Evolutionary conservation across 2,888 invertebrate species (phyloP), one percentile per base, ranked within the genome.

Genomic region (Margaritifera margaritifera): DNA sequence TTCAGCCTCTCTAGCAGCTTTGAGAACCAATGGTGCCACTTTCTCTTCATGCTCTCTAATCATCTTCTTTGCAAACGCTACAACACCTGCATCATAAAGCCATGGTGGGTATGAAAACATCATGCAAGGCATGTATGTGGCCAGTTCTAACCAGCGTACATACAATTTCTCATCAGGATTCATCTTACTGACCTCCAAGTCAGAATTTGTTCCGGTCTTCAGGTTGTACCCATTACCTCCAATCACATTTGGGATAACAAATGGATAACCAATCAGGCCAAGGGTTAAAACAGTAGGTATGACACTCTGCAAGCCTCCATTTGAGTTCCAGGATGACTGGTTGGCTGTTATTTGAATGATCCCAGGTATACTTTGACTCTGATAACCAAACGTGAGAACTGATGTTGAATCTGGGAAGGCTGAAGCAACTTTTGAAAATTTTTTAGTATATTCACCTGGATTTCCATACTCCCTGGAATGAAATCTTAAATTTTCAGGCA

Each of bases 161-260:
- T 93, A 94, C n/a, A 91, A 83, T 71, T 91, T 90, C 55, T 82
- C 74, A 42, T 86, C 85, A 20, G 90, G 90, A 42, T 68, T 69
- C 8, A 58, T 56, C 6, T 52, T n/a, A n/a, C 54, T 22, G 72
- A 60, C 62, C 58, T 42, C 27, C 5, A 19, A 51, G 19, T 25
- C 50, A 31, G 53, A 60, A 54, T 25, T 51, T 24, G 55, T 50
- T 61, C 25, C 54, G 25, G 71, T 67, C 22, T 73, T 68, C 27
- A 64, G 62, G 11, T 53, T 52, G 56, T 81, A 71, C n/a, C 88
- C 89, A 68, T 96, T 96, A 2, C 88, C 98, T 0, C 98, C 98
- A 0, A 98, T 95, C 6, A 97, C 95, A 0, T 98, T 97, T 0
- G 97, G 96, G 91, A 98, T 93, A 58, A 97, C 92, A 83, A 97